Percentiles rank a stretch among this genome's conserved stretches.
Evolutionary conservation across 2,113 vertebrate species (phyloP).

Genomic region (Cranoglanis bouderius): DNA sequence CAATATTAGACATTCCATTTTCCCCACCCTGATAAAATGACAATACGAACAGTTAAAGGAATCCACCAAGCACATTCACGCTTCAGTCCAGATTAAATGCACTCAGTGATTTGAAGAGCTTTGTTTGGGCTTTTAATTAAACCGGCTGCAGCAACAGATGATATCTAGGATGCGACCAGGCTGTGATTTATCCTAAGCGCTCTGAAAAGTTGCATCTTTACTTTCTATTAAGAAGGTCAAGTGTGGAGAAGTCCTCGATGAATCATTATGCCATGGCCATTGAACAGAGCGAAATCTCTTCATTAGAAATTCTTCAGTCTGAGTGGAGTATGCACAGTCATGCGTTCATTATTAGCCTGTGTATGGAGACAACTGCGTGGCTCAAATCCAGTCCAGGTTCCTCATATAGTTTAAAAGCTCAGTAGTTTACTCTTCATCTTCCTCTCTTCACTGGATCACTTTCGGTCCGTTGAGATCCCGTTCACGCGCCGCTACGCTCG

Average conservation of each 20-base stretch:
- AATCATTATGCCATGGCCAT: neutral
- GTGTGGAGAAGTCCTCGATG: conserved; percentile 6
- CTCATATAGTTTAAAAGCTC: conserved; percentile 1
- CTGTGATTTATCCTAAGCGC: conserved; percentile 51
- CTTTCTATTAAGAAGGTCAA: conserved; percentile 2
- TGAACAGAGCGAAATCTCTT: conserved; percentile 19
- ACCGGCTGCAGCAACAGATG: conserved; percentile 80
- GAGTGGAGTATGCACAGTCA: conserved; percentile 24
- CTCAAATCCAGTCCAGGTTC: conserved; percentile 5
- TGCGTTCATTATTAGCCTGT: conserved; percentile 11
- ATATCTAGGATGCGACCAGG: conserved; percentile 67
- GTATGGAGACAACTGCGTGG: conserved; percentile 4
- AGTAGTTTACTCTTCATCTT: neutral
- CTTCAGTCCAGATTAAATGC: conserved; percentile 52
- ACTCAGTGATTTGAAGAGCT: conserved; percentile 56
- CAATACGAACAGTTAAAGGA: neutral
- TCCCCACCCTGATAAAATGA: conserved; percentile 50
- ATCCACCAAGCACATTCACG: conserved; percentile 19
- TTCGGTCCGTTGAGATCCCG: conserved; percentile 67
- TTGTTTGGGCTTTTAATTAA: conserved; percentile 51
- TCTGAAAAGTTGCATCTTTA: conserved; percentile 57
- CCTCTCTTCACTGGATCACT: conserved; percentile 40
- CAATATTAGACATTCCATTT: conserved; percentile 73
- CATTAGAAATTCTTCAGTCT: conserved; percentile 3
- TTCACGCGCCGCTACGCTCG: conserved; percentile 67